A percentile compares a stretch with the other conserved stretches of the same genome.
Evolutionary conservation across 1,140 invertebrate genomes (phyloP).

Genomic region (Formica exsecta): DNA sequence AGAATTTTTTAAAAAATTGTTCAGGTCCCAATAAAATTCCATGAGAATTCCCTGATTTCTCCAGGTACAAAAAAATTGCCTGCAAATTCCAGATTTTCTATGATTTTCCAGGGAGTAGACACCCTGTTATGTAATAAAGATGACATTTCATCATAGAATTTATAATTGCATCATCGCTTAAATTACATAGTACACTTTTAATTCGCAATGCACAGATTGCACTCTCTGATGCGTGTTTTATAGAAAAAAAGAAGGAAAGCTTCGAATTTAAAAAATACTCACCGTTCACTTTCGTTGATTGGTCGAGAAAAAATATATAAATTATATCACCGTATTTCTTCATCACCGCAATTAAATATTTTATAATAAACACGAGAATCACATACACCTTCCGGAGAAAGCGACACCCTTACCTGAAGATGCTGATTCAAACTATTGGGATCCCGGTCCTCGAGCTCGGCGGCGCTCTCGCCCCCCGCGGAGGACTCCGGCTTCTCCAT

Average conservation of each 20-base stretch:
- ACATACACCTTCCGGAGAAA: not conserved
- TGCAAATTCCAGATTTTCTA: too few relatives aligned
- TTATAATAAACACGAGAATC: too few relatives aligned
- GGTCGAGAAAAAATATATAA: not conserved
- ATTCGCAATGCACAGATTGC: not conserved
- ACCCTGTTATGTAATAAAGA: not conserved
- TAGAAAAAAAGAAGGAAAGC: not conserved
- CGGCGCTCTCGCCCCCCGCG: slow-evolving; percentile 83
- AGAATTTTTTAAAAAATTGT: too few relatives aligned
- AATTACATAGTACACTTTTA: not conserved
- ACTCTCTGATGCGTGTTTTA: not conserved
- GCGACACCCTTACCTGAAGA: slow-evolving; percentile 87
- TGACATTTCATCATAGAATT: not conserved
- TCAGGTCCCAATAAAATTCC: too few relatives aligned
- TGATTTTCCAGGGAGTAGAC: too few relatives aligned
- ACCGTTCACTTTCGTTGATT: not conserved
- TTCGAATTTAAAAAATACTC: not conserved
- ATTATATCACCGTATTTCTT: too few relatives aligned
- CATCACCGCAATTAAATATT: too few relatives aligned
- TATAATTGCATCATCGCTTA: not conserved
- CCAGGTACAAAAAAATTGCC: too few relatives aligned
- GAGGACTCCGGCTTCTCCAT: slow-evolving; percentile 83
- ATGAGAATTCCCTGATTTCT: too few relatives aligned
- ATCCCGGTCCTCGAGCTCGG: slow-evolving; percentile 90
- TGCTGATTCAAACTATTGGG: slow-evolving; percentile 90